These are phyloP conservation scores for Morus bassanus DNA, from an alignment of 2,797 vertebrate species.

Conservation along the genomic window DNA sequence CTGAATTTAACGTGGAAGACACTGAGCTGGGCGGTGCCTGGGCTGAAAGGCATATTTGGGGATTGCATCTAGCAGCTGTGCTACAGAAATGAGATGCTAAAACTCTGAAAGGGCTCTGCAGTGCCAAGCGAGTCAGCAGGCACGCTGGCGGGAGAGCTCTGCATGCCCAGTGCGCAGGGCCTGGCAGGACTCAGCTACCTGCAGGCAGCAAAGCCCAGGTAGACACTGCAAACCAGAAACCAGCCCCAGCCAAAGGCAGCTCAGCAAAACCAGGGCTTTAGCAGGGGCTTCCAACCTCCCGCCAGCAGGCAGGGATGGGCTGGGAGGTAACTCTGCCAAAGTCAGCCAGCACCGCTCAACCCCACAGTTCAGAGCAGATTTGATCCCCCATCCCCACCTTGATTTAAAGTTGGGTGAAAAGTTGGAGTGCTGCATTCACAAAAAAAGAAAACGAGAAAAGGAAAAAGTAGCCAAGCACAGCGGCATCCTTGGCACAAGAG, in stretches of 20 bases:
- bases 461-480: not conserved
- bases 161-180: not conserved
- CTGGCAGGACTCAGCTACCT: not conserved
- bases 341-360: not conserved
- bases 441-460: not conserved
- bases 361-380: accelerated
- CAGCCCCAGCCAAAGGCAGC: not conserved
- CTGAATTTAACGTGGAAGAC: not conserved
- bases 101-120: not conserved
- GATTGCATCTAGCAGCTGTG: not conserved
- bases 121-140: not conserved
- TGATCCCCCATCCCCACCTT: not conserved
- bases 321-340: not conserved
- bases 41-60: not conserved
- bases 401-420: not conserved
- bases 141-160: not conserved
- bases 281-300: not conserved
- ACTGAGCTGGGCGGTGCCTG: not conserved
- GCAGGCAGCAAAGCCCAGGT: not conserved
- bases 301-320: accelerated
- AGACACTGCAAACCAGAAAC: not conserved
- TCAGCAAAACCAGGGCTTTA: not conserved
- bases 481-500: not conserved
- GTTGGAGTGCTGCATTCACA: not conserved
- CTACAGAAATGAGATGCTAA: not conserved